These are phyloP conservation scores for Baronia brevicornis DNA, from an alignment of 2,888 invertebrate genomes.

Conservation along the genomic window DNA sequence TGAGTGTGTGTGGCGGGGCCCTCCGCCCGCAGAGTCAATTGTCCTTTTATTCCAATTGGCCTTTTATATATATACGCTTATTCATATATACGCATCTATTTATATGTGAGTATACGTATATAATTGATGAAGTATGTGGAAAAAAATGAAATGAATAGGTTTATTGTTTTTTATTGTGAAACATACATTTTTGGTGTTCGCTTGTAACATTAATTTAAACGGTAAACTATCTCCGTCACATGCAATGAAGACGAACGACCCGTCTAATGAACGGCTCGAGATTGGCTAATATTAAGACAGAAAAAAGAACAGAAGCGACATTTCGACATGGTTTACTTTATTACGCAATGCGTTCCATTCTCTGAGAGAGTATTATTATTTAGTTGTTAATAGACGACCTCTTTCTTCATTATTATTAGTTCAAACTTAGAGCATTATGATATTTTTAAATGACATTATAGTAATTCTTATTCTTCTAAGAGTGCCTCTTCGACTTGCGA, in stretches of 20 bases:
- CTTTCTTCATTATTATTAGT: too few species aligned
- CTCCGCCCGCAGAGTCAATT: too few species aligned
- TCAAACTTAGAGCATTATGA: too few species aligned
- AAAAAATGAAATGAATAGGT: slow-evolving; percentile 12
- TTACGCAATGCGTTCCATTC: slow-evolving; percentile 2
- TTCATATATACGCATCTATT: too few species aligned
- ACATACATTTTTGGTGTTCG: slow-evolving; percentile 32
- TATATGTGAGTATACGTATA: neutral
- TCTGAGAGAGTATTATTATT: too few species aligned
- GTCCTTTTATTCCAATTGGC: too few species aligned
- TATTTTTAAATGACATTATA: too few species aligned
- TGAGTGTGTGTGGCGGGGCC: too few species aligned
- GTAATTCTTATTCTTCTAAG: too few species aligned
- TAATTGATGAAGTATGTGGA: slow-evolving; percentile 1
- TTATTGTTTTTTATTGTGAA: slow-evolving; percentile 18
- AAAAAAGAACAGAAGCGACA: slow-evolving; percentile 7
- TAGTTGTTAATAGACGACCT: too few species aligned
- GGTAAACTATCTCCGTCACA: slow-evolving; percentile 62
- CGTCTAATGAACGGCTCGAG: slow-evolving; percentile 57
- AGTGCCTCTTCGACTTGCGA: too few species aligned
- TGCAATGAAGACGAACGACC: slow-evolving; percentile 70
- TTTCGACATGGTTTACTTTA: slow-evolving; percentile 2
- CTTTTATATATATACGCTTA: too few species aligned
- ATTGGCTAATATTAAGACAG: slow-evolving; percentile 31
- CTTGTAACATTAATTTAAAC: slow-evolving; percentile 45